Evolutionary conservation across 2,888 invertebrate genomes (phyloP).

Genomic region (Zeuzera pyrina): DNA sequence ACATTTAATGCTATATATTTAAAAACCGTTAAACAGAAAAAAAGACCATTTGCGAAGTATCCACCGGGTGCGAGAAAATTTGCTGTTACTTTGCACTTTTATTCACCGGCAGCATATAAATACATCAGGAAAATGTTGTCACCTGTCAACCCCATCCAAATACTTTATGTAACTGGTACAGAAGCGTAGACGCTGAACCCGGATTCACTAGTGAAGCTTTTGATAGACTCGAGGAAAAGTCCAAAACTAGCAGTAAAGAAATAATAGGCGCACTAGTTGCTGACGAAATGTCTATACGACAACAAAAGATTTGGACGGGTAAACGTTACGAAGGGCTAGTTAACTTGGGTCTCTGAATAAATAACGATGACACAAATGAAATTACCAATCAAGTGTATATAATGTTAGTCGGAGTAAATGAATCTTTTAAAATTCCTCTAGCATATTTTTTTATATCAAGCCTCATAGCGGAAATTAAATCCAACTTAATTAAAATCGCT

Average conservation of each 20-base stretch:
- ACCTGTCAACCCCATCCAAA: slow-evolving; percentile 8
- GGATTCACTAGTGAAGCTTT: slow-evolving; percentile 6
- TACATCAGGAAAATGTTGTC: slow-evolving; percentile 5
- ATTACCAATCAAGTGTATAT: too few species aligned
- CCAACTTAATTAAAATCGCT: too few species aligned
- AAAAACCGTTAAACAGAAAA: slow-evolving; percentile 6
- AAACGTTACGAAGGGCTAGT: too few species aligned
- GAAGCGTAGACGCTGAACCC: slow-evolving; percentile 6
- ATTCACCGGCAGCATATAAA: slow-evolving; percentile 7
- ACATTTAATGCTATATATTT: slow-evolving; percentile 5
- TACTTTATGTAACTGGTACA: slow-evolving; percentile 8
- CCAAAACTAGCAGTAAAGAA: not conserved
- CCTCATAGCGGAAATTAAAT: too few species aligned
- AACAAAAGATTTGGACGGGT: too few species aligned
- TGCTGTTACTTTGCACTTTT: slow-evolving; percentile 12
- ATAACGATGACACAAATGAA: too few species aligned
- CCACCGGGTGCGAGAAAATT: slow-evolving; percentile 9
- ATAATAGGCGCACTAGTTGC: too few species aligned
- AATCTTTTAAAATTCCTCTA: too few species aligned
- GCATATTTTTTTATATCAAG: too few species aligned
- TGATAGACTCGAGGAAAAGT: slow-evolving; percentile 2
- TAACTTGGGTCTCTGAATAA: too few species aligned
- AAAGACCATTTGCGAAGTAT: slow-evolving; percentile 10
- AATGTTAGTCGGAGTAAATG: too few species aligned
- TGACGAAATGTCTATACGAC: too few species aligned